Evolutionary conservation across 1,140 invertebrate species (phyloP).

Genomic region (Centruroides sculpturatus): DNA sequence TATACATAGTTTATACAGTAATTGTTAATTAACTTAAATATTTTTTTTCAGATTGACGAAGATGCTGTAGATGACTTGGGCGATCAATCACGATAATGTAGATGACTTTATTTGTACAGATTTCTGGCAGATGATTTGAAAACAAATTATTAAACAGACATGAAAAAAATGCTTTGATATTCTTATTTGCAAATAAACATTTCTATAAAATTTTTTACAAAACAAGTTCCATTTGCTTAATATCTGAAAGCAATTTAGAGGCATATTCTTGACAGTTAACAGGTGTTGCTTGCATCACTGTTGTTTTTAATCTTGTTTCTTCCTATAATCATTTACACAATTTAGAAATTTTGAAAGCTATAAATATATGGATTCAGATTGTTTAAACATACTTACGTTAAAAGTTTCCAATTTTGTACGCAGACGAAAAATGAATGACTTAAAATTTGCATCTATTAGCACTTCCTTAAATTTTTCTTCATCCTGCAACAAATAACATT

Average conservation of each 20-base stretch:
- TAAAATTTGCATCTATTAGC: conserved; percentile 59
- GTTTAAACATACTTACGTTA: conserved; percentile 37
- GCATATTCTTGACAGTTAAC: conserved; percentile 63
- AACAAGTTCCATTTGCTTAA: conserved; percentile 9
- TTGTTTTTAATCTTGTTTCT: conserved; percentile 62
- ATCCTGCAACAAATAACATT: conserved; percentile 16
- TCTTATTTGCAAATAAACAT: no score
- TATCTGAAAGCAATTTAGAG: conserved; percentile 45
- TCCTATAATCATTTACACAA: conserved; percentile 24
- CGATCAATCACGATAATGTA: conserved; percentile 35
- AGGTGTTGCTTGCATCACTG: conserved; percentile 46
- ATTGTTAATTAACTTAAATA: conserved; percentile 2
- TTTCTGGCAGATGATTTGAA: not conserved
- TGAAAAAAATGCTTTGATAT: no score
- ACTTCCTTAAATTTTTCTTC: conserved; percentile 37
- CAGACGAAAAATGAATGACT: conserved; percentile 62
- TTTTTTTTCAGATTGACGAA: conserved; percentile 37
- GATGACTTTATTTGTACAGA: conserved; percentile 1
- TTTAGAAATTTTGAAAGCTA: no score
- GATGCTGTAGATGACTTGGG: conserved; percentile 41
- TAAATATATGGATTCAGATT: no score
- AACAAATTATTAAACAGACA: no score
- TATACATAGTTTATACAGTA: not conserved
- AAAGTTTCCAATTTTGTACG: conserved; percentile 76
- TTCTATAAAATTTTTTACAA: not conserved